Conservation (phyloP, 2,888 invertebrate species). For the Deroplatys truncata region DNA sequence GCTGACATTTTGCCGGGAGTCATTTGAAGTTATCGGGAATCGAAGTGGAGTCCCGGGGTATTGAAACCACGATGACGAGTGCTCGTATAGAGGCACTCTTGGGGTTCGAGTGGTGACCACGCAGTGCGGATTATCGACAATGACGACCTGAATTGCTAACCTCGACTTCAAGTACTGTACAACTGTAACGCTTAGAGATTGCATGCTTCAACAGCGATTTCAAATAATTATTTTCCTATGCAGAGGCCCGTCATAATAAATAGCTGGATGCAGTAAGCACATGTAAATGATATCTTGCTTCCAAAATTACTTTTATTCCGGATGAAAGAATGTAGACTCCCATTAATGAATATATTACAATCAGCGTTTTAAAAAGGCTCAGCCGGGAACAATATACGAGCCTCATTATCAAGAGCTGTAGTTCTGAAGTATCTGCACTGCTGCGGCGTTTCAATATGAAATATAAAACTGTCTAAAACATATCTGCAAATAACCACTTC, state of each 20-base stretch:
- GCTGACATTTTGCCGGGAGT: not conserved
- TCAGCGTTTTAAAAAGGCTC: too few relatives aligned
- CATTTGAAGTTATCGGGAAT: not conserved
- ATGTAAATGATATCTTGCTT: not conserved
- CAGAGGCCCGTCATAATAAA: not conserved
- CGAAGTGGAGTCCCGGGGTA: not conserved
- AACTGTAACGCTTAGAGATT: not conserved
- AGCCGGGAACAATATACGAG: too few relatives aligned
- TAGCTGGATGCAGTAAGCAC: not conserved
- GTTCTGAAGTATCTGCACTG: too few relatives aligned
- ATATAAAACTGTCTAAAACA: too few relatives aligned
- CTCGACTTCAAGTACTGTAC: not conserved
- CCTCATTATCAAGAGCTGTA: too few relatives aligned
- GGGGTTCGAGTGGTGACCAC: not conserved
- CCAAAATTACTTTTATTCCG: too few relatives aligned
- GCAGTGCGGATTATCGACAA: not conserved
- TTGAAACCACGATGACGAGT: not conserved
- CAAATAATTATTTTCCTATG: not conserved
- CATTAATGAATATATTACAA: too few relatives aligned
- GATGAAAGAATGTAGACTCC: too few relatives aligned
- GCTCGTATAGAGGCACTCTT: not conserved
- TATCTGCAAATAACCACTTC: too few relatives aligned
- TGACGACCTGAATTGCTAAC: not conserved
- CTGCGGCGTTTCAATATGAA: too few relatives aligned
- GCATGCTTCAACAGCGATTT: not conserved